Conservation (phyloP, 2,113 vertebrate species). For the Ursus arctos region DNA sequence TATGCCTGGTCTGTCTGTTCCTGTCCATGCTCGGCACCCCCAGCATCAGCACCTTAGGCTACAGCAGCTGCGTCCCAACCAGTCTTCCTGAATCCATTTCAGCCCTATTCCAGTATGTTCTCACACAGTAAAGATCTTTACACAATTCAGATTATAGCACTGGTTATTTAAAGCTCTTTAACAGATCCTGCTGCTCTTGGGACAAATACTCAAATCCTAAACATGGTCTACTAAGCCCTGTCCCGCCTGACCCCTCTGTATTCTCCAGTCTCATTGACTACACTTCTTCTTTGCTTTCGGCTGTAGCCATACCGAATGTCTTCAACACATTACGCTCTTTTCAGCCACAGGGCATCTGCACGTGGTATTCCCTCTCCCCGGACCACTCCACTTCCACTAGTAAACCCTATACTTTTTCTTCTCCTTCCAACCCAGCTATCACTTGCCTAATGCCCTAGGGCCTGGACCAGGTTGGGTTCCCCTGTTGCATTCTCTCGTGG, state of each 20-base stretch:
- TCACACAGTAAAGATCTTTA: no score
- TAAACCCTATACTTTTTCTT: not conserved
- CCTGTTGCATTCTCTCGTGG: not conserved
- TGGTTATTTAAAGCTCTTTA: no score
- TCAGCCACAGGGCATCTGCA: not conserved
- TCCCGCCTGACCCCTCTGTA: no score
- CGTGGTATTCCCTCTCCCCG: not conserved
- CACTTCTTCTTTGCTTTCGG: not conserved
- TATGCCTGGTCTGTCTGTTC: rapidly evolving
- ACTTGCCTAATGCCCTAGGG: not conserved
- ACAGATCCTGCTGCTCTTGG: not conserved
- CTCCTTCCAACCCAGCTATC: not conserved
- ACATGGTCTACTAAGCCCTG: not conserved
- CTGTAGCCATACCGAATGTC: not conserved
- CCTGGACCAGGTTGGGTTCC: not conserved
- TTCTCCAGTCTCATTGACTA: no score
- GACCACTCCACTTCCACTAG: not conserved
- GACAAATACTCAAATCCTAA: not conserved
- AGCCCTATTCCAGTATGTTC: not conserved
- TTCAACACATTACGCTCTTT: rapidly evolving
- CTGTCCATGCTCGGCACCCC: not conserved
- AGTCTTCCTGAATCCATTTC: not conserved
- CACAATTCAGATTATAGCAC: not conserved
- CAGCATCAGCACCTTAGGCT: not conserved
- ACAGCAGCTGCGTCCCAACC: rapidly evolving